These are phyloP conservation scores for Recurvirostra avosetta DNA, from an alignment of 2,113 vertebrate genomes.

Conservation along the genomic window DNA sequence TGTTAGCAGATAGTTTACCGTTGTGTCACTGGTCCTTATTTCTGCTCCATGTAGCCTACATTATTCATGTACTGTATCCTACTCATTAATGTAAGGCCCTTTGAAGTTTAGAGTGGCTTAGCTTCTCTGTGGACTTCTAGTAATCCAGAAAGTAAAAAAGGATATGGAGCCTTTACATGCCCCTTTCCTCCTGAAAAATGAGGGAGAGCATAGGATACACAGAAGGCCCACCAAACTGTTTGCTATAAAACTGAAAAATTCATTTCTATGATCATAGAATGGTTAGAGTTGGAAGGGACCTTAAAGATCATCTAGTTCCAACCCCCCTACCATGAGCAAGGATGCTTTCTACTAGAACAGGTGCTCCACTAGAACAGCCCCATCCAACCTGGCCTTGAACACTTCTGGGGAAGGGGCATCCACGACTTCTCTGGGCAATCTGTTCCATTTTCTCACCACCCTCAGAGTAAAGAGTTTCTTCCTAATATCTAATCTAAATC, in stretches of 20 bases:
- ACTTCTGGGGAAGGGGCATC: not conserved
- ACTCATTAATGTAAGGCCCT: constrained; percentile 18
- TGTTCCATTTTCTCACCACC: not conserved
- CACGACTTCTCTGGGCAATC: not conserved
- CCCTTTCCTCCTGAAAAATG: not conserved
- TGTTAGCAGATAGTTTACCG: constrained; percentile 42
- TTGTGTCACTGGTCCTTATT: not conserved
- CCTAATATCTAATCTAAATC: not conserved
- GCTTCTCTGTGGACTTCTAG: constrained; percentile 12
- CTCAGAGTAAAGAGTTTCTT: not conserved
- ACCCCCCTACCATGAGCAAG: not conserved
- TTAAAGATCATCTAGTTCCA: not conserved
- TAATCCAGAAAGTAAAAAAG: not conserved
- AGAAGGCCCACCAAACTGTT: not conserved
- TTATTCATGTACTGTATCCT: constrained; percentile 2
- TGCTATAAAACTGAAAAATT: constrained; percentile 46
- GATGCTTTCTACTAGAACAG: not conserved
- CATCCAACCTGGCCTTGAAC: not conserved
- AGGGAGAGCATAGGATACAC: not conserved
- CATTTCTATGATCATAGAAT: not conserved
- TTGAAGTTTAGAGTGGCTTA: constrained; percentile 6
- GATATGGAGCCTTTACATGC: not conserved
- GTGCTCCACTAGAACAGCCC: not conserved
- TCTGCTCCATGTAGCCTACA: not conserved
- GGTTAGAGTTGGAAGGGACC: not conserved